phyloP scores from a whole-genome alignment of 1,140 invertebrate species.

The Drosophila ohnishii region DNA sequence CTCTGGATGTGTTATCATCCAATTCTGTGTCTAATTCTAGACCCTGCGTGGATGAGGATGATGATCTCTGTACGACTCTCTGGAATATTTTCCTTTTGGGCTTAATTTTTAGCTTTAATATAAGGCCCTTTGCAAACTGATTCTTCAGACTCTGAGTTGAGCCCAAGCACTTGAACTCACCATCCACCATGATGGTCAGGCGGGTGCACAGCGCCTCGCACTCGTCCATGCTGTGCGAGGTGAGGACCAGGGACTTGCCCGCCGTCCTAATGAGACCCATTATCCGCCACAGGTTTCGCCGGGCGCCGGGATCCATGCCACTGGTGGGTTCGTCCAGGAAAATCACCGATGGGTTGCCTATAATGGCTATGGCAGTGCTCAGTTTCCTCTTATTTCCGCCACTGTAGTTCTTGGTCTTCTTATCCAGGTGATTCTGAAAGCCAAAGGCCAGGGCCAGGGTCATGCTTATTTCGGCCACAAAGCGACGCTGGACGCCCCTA shows the following conservation, averaged over 20 bases:
- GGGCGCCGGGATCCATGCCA: constrained; percentile 92
- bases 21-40: background rate
- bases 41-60: background rate
- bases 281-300: constrained; percentile 91
- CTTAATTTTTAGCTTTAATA: constrained; percentile 64
- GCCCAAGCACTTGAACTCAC: constrained; percentile 89
- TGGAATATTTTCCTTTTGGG: background rate
- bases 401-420: constrained; percentile 87
- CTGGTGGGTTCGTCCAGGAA: constrained; percentile 94
- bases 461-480: constrained; percentile 77
- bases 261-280: constrained; percentile 85
- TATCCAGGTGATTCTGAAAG: constrained; percentile 83
- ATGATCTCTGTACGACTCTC: background rate
- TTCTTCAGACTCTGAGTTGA: constrained; percentile 88
- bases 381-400: constrained; percentile 98
- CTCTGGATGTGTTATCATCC: too few species aligned
- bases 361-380: constrained; percentile 94
- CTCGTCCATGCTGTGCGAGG: constrained; percentile 93
- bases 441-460: constrained; percentile 82
- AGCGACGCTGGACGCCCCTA: constrained; percentile 86
- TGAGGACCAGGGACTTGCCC: constrained; percentile 89
- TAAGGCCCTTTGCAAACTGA: constrained; percentile 88
- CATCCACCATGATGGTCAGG: constrained; percentile 94
- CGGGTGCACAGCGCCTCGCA: constrained; percentile 94
- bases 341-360: constrained; percentile 93